Conservation (phyloP, 2,888 invertebrate species). For the Ryuthela nishihirai region DNA sequence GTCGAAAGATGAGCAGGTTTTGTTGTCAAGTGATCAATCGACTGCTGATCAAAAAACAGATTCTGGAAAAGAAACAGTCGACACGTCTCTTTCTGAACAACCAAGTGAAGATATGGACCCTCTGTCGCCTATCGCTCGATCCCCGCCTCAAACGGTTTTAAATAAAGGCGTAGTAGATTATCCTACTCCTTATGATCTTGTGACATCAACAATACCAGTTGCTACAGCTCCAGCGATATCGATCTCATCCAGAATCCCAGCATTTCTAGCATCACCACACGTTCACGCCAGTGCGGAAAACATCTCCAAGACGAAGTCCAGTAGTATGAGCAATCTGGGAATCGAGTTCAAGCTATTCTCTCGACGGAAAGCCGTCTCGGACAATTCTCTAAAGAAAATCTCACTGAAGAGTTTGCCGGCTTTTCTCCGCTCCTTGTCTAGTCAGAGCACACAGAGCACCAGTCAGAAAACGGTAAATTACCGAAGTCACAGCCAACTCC, state of each 20-base stretch:
- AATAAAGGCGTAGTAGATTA: no score
- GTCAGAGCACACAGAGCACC: conserved; percentile 34
- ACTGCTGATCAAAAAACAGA: conserved; percentile 20
- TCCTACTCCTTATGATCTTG: no score
- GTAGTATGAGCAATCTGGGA: conserved; percentile 31
- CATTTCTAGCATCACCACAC: conserved; percentile 10
- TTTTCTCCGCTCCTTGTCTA: conserved; percentile 40
- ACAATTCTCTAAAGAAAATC: conserved; percentile 41
- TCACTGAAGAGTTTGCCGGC: conserved; percentile 38
- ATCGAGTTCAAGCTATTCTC: conserved; percentile 19
- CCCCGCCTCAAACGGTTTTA: no score
- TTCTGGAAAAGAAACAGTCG: conserved; percentile 26
- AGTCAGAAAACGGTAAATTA: no score
- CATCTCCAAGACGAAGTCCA: conserved; percentile 31
- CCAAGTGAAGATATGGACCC: conserved; percentile 30
- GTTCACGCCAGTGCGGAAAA: conserved; percentile 32
- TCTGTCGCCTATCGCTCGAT: not conserved
- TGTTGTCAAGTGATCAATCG: conserved; percentile 31
- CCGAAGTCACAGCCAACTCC: conserved; percentile 21
- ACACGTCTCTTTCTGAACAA: conserved; percentile 35
- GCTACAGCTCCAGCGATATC: no score
- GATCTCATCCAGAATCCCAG: no score
- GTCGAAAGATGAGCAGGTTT: conserved; percentile 38
- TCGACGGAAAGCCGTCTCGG: conserved; percentile 37
- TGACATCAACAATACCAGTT: no score